Conservation (phyloP, 2,888 invertebrate genomes). For the Morpho helenor region DNA sequence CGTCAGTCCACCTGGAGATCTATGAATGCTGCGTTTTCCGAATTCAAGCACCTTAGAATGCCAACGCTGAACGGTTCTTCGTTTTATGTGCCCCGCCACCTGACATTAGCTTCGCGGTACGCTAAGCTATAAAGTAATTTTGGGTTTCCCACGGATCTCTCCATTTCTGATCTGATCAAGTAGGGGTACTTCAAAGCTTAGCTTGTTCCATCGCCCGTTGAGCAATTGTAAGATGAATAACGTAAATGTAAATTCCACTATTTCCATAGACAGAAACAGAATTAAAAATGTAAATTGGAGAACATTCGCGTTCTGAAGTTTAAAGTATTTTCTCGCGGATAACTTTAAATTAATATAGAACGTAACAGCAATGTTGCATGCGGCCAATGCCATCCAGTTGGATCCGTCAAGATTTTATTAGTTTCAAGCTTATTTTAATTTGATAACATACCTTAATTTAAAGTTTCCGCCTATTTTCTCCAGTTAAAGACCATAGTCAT, state of each 20-base stretch:
- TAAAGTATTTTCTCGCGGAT: slow-evolving; percentile 64
- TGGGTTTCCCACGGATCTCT: too few species aligned
- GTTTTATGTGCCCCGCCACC: too few species aligned
- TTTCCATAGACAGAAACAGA: slow-evolving; percentile 46
- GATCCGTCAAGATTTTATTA: slow-evolving; percentile 65
- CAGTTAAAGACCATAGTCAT: slow-evolving; percentile 3
- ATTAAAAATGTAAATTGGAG: slow-evolving; percentile 68
- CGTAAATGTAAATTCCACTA: slow-evolving; percentile 14
- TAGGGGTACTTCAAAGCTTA: too few species aligned
- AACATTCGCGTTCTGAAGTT: slow-evolving; percentile 64
- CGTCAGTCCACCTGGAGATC: too few species aligned
- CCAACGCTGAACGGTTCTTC: too few species aligned
- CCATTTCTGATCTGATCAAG: too few species aligned
- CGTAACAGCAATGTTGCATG: slow-evolving; percentile 53
- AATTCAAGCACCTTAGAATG: too few species aligned
- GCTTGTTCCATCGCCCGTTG: too few species aligned
- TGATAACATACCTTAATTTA: slow-evolving; percentile 36
- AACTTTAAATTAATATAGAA: slow-evolving; percentile 71
- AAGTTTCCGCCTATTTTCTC: slow-evolving; percentile 39
- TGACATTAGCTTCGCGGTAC: too few species aligned
- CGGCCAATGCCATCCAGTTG: slow-evolving; percentile 33
- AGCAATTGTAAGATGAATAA: slow-evolving; percentile 1
- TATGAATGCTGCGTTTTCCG: too few species aligned
- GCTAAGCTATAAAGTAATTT: too few species aligned
- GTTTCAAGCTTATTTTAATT: slow-evolving; percentile 48